These are phyloP conservation scores for Eudasyphora cyanicolor DNA, from an alignment of 2,888 invertebrate genomes.

Conservation along the genomic window DNA sequence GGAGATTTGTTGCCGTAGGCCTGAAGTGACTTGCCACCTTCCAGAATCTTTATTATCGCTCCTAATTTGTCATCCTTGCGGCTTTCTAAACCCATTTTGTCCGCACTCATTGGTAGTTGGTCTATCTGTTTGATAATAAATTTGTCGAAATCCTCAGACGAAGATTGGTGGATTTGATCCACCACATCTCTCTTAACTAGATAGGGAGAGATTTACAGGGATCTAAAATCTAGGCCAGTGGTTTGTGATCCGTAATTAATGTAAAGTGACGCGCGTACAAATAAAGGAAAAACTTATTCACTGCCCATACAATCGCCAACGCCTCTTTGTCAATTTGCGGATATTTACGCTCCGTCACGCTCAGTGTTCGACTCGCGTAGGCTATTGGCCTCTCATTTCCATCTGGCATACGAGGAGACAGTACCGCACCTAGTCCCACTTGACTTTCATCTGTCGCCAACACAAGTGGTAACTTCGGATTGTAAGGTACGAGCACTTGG, in stretches of 20 bases:
- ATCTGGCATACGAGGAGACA: constrained; percentile 21
- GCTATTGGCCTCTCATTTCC: too few relatives aligned
- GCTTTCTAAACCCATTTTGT: neutral
- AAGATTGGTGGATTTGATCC: too few relatives aligned
- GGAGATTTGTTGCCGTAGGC: neutral
- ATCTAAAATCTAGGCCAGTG: too few relatives aligned
- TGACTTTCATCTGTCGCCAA: constrained; percentile 9
- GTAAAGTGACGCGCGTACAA: neutral
- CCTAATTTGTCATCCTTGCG: constrained; percentile 1
- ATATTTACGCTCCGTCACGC: too few relatives aligned
- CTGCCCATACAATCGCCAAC: neutral
- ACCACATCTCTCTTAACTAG: neutral
- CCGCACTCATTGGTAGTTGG: neutral
- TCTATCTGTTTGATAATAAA: neutral
- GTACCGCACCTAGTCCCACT: constrained; percentile 40
- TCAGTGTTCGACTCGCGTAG: too few relatives aligned
- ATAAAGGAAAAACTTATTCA: neutral
- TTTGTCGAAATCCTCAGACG: neutral
- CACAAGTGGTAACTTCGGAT: neutral
- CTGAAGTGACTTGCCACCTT: too few relatives aligned
- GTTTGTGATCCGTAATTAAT: neutral
- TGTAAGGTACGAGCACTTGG: constrained; percentile 37
- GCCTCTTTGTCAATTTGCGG: too few relatives aligned
- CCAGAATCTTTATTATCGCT: neutral
- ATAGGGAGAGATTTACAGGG: too few relatives aligned